Percentiles rank a stretch among this genome's conserved stretches.
phyloP scores from a whole-genome alignment of 1,140 invertebrate genomes.

The Saccostrea echinata region DNA sequence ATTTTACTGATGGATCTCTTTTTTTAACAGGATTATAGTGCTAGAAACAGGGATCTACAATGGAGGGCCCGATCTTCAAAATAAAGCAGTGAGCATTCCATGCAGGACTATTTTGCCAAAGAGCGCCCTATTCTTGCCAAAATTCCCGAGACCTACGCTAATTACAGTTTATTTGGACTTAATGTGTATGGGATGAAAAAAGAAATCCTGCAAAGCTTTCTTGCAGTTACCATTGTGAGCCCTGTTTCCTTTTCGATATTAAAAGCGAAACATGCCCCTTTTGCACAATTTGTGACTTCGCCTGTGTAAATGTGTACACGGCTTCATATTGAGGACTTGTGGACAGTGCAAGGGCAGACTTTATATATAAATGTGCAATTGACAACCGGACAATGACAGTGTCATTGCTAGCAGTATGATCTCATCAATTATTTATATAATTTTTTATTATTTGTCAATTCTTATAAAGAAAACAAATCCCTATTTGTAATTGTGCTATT shows the following conservation, averaged over 20 bases:
- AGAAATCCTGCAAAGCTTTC: background rate
- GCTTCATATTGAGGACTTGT: background rate
- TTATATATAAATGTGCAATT: constrained; percentile 18
- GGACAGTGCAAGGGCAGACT: background rate
- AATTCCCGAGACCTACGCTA: background rate
- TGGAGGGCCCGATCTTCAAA: background rate
- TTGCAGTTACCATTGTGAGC: background rate
- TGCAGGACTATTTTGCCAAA: background rate
- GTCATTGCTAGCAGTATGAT: constrained; percentile 1
- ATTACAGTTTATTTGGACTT: background rate
- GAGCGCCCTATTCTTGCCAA: constrained; percentile 24
- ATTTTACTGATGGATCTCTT: background rate
- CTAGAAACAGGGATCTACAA: constrained; percentile 16
- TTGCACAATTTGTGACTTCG: background rate
- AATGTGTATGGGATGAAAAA: background rate
- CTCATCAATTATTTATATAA: constrained; percentile 22
- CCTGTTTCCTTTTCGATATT: background rate
- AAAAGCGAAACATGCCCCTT: background rate
- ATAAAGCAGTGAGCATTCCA: background rate
- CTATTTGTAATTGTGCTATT: constrained; percentile 19
- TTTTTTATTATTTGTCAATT: constrained; percentile 33
- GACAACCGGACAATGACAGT: background rate
- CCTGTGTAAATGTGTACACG: background rate
- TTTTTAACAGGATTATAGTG: background rate
- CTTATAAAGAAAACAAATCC: constrained; percentile 11